Base-by-base conservation (phyloP, 2,888 invertebrate species). In the Pherbina coryleti region DNA sequence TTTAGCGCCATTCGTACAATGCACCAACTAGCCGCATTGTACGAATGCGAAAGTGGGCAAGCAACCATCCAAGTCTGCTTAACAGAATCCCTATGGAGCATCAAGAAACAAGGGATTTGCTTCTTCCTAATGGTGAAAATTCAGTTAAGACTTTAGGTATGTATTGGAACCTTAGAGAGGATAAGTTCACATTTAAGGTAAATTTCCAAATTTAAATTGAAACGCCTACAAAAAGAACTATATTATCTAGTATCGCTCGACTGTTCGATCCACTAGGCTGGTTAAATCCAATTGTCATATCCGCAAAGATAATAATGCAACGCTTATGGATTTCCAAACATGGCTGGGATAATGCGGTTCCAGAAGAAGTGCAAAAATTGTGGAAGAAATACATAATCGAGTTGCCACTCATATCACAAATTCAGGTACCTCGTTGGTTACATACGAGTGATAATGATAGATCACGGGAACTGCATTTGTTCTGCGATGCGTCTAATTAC, bases 31-130 rank as follows among this genome's bases (percentile, higher is more conserved):
- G 55, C 79, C 1, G 44, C 37, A 17, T n/a, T n/a, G n/a, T n/a
- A n/a, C n/a, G n/a, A 66, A 79, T 64, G 76, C 53, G 57, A n/a
- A 74, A 79, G 17, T 77, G 75, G 77, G 72, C 79, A 14, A 55
- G 79, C 49, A 79, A 77, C 55, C 55, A 70, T 66, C 51, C 37
- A 14, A 9, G n/a, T 28, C n/a, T 79, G 34, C 34, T 77, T n/a
- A 37, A 76, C 1, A 31, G 60, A 3, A 75, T 79, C 2, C 77
- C 67, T 49, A 7, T 19, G 1, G 55, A 62, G 19, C 28, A 78
- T 22, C 51, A 53, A 25, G 19, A 75, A 60, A 22, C 25, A 44
- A 28, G 62, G 2, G 70, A 67, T 11, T 53, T 75, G 28, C 31
- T 78, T 5, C 53, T 53, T 44, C 2, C 44, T 22, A 34, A 2